Evolutionary conservation across 92 coral and sea anemone species (phyloP), one percentile per base, ranked within the genome.

Genomic region (Montipora capitata): DNA sequence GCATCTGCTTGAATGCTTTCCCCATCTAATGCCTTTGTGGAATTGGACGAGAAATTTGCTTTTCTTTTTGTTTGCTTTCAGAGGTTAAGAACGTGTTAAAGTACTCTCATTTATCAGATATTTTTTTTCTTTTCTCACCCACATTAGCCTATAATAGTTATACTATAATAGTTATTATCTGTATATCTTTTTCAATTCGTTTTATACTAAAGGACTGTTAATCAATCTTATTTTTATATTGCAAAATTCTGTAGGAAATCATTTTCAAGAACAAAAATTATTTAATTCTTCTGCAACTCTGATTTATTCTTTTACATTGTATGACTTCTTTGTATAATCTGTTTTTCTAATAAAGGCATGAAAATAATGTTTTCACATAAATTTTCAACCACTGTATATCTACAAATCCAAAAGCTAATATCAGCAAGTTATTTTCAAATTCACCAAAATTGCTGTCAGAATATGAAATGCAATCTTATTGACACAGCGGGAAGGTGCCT

Each of bases 201-300:
- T 18, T 78, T 11, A 43, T 35, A 38, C 17, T 45, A 10, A 43
- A 72, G 77, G 13, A 35, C 67, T 69, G 27, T 65, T 48, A 38
- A 66, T 52, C 49, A 39, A 79, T 39, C 39, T 56, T 68, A 81
- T 81, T 68, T 66, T 81, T 68, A 42, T 68, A 51, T 68, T 80
- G 65, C 2, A 68, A 17, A 18, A 38, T 62, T 63, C 12, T 40
- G n/a, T 35, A 69, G 49, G 43, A 38, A 27, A 14, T 69, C 20
- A 69, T 40, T 69, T 9, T 65, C 42, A 57, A 12, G 4, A 38
- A 79, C 35, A 48, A 78, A 56, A 42, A 20, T 43, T 11, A 57
- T 39, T 48, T 17, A 14, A 48, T 48, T 48, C 74, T 64, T 54
- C 20, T 56, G 14, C 35, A 11, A 17, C 45, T 76, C 64, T 4